phyloP scores from a whole-genome alignment of 1,140 invertebrate species.

The Sitophilus oryzae region DNA sequence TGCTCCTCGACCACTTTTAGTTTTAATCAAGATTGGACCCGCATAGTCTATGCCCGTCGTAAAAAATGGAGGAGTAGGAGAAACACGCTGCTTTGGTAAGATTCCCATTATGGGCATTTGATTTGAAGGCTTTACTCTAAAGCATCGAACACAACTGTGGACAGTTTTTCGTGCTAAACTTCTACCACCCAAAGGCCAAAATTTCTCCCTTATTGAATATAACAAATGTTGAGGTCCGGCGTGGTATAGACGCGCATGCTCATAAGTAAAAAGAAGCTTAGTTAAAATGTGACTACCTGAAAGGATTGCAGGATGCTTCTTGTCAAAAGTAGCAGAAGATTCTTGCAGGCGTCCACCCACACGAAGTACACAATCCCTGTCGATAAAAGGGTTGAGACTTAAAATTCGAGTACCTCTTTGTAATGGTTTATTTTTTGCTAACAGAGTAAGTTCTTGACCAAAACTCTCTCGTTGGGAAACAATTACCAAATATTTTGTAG shows the following conservation, averaged over 20 bases:
- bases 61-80: constrained; percentile 34
- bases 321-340: not conserved
- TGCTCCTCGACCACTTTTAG: constrained; percentile 11
- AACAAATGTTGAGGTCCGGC: no score
- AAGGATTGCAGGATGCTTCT: not conserved
- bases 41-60: constrained; percentile 35
- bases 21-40: constrained; percentile 35
- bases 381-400: not conserved
- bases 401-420: no score
- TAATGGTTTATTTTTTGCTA: no score
- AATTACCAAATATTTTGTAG: no score
- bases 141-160: constrained; percentile 23
- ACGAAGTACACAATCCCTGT: not conserved
- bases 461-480: no score
- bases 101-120: constrained; percentile 36
- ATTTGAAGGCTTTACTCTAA: not conserved
- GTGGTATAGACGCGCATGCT: not conserved
- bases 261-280: not conserved
- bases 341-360: not conserved
- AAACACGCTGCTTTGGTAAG: constrained; percentile 34
- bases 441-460: no score
- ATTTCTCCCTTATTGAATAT: no score
- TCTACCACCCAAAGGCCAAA: constrained; percentile 26
- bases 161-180: constrained; percentile 26
- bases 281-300: not conserved